Conservation (phyloP, 2,888 invertebrate genomes). For the Platycnemis pennipes region DNA sequence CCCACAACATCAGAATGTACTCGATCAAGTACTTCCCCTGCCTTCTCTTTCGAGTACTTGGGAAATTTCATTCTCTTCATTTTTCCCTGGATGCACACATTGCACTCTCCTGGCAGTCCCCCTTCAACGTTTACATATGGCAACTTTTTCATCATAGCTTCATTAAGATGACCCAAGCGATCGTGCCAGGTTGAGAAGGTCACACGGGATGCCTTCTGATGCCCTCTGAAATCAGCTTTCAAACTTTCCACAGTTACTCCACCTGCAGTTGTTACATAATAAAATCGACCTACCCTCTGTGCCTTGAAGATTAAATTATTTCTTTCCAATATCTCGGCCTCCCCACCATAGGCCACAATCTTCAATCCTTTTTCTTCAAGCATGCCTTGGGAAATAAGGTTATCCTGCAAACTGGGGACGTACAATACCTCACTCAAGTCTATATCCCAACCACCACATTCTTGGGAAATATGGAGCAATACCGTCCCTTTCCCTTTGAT, state of each 20-base stretch:
- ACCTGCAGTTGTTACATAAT: constrained; percentile 13
- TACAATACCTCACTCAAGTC: neutral
- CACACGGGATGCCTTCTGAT: constrained; percentile 47
- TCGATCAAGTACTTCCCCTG: constrained; percentile 56
- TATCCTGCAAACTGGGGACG: constrained; percentile 19
- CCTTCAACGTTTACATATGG: neutral
- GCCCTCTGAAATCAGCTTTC: neutral
- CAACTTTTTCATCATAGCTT: neutral
- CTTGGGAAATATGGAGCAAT: neutral
- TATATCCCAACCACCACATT: neutral
- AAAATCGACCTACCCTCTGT: neutral
- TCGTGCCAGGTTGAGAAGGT: constrained; percentile 50
- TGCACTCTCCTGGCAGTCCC: neutral
- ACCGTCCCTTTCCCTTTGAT: constrained; percentile 7
- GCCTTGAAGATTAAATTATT: neutral
- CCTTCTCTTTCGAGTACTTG: constrained; percentile 33
- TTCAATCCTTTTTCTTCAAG: neutral
- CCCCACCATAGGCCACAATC: neutral
- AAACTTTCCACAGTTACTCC: neutral
- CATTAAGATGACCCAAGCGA: constrained; percentile 46
- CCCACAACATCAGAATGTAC: constrained; percentile 43
- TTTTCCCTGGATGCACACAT: constrained; percentile 26
- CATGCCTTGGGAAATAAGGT: neutral
- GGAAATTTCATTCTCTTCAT: constrained; percentile 66
- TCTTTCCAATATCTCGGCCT: neutral